Base-by-base conservation (phyloP, 2,113 vertebrate genomes). In the Grammomys surdaster region DNA sequence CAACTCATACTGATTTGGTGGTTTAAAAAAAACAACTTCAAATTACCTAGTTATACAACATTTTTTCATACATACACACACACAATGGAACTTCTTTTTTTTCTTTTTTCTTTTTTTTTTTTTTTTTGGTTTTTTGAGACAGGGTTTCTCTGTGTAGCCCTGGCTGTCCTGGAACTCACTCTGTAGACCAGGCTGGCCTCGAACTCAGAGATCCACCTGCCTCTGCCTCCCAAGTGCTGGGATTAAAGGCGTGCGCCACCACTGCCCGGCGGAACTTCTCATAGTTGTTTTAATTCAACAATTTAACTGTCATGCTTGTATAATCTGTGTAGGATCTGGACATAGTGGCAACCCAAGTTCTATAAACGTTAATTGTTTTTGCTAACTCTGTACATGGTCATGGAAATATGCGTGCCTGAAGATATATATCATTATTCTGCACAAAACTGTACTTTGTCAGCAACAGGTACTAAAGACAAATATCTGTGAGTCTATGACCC, bases 291-390 rank as follows among this genome's bases (percentile, higher is more conserved):
- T 48, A 75, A 48, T 17, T 78, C 26, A 16, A 28, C 88, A 67
- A 70, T 75, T 56, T n/a, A 92, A 58, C 43, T 91, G 40, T 85
- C n/a, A 28, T 48, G 19, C 46, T 96, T 70, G 17, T 67, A 48
- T 69, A n/a, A 33, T 40, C 36, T 48, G 46, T 76, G 36, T n/a
- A 51, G 60, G 14, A 36, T 58, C 20, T 80, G 14, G 12, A 86
- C n/a, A 58, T 56, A 22, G 0, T 93, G 88, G 36, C 20, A 3
- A 77, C 88, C 22, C 0, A 26, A 58, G 36, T 75, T 94, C 56
- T 77, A 3, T 51, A 46, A 73, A 14, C 48, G 54, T 22, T 92
- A 67, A 67, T 51, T 88, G 9, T 51, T 81, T 58, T 87, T 63
- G 63, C 54, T 75, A 70, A 58, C 10, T 58, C 33, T 43, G 28